Evolutionary conservation across 2,888 invertebrate genomes (phyloP), one percentile per base, ranked within the genome.

Genomic region (Fragum sueziense): DNA sequence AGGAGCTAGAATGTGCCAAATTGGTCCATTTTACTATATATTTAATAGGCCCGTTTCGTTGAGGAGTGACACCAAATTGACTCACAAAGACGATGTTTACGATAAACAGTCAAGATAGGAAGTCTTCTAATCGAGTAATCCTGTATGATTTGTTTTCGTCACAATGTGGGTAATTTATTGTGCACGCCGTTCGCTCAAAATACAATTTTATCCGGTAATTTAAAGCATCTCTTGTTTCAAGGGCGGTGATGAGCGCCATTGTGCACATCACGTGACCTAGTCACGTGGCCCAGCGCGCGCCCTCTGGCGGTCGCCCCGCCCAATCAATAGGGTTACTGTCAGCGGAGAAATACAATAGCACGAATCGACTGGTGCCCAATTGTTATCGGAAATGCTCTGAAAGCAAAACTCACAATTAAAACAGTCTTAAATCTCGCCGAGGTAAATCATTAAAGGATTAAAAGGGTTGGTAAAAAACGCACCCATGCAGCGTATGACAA

Each of bases 391-490:
- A 69, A 76, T 71, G 31, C 34, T 27, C 25, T 33, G 68, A 51
- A 79, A 68, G 68, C 67, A 69, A 61, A 76, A 68, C 82, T 82
- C 71, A 57, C 71, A 82, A 82, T 82, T 82, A 82, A 70, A 68
- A 37, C 20, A 31, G 51, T 33, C 65, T 65, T 65, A 65, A 41
- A 37, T 65, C 41, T 41, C 65, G 27, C 20, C 7, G 65, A 65
- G 65, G 22, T 41, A 65, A 20, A 65, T 29, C 41, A 52, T 65
- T 51, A 65, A 34, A 51, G 52, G 73, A 65, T 65, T 65, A 65
- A 22, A 41, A 22, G 31, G 65, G 41, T 41, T 41, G 37, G 65
- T 33, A 65, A 65, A 37, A 41, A 65, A 65, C 65, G 27, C 65
- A 41, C 22, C 25, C 47, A 14, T 41, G 25, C 33, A 41, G 6